Conservation (phyloP, 2,888 invertebrate species). For the Eupithecia dodoneata region DNA sequence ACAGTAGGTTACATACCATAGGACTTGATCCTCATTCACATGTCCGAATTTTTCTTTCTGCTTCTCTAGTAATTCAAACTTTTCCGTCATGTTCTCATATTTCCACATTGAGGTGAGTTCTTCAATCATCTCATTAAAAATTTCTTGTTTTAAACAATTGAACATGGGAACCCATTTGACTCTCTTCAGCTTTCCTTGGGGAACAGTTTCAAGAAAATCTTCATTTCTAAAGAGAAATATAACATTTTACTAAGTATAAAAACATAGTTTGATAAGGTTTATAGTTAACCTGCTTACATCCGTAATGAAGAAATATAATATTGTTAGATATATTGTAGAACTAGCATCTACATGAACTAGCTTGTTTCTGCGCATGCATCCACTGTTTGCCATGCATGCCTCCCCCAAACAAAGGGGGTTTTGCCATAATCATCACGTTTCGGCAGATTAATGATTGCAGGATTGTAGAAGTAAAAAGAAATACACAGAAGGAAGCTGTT, state of each 20-base stretch:
- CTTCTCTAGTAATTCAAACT: constrained; percentile 69
- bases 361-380: not conserved
- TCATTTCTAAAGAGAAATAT: constrained; percentile 65
- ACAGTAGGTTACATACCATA: constrained; percentile 57
- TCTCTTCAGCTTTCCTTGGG: constrained; percentile 69
- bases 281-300: too few relatives aligned
- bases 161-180: constrained; percentile 79
- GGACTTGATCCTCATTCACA: constrained; percentile 51
- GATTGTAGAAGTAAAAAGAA: not conserved
- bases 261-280: too few relatives aligned
- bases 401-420: not conserved
- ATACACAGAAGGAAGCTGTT: not conserved
- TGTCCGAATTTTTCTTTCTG: constrained; percentile 73
- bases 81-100: constrained; percentile 73
- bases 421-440: not conserved
- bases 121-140: constrained; percentile 73
- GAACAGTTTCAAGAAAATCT: constrained; percentile 76
- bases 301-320: too few relatives aligned
- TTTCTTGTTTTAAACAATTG: constrained; percentile 72
- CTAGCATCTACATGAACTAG: not conserved
- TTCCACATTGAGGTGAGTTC: constrained; percentile 77
- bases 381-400: not conserved
- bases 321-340: not conserved
- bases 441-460: not conserved
- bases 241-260: too few relatives aligned